Percentiles rank a stretch among this genome's conserved stretches.
Conservation (phyloP, 2,113 vertebrate species). For the Morone saxatilis region DNA sequence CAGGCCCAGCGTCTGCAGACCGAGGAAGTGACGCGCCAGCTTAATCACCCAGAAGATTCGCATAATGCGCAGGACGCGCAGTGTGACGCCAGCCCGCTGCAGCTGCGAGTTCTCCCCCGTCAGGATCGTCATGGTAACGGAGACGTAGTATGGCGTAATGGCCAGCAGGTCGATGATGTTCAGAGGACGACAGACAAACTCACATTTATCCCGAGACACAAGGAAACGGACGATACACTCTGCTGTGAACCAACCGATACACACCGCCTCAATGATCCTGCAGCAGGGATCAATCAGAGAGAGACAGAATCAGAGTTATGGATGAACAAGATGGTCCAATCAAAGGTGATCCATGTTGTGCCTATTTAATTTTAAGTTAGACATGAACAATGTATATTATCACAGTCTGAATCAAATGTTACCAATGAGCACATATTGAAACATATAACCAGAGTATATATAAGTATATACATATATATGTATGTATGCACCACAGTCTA, state of each 20-base stretch:
- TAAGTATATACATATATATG: not conserved
- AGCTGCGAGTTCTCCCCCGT: constrained; percentile 96
- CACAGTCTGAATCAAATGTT: not conserved
- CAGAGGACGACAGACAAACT: constrained; percentile 94
- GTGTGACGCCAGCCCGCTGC: constrained; percentile 94
- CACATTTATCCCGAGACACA: constrained; percentile 95
- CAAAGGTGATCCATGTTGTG: too few species aligned
- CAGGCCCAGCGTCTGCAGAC: constrained; percentile 96
- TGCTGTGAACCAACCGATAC: constrained; percentile 98
- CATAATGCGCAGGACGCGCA: constrained; percentile 95
- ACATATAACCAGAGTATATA: too few species aligned
- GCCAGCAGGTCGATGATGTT: constrained; percentile 98
- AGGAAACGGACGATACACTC: constrained; percentile 97
- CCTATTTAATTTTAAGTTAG: too few species aligned
- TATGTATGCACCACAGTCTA: not conserved
- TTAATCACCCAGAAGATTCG: constrained; percentile 99
- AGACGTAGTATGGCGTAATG: constrained; percentile 95
- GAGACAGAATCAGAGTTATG: not conserved
- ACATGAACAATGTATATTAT: too few species aligned
- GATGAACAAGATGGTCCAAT: too few species aligned
- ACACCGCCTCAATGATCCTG: constrained; percentile 98
- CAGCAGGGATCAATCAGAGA: not conserved
- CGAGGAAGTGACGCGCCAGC: constrained; percentile 96
- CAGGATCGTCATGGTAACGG: constrained; percentile 91
- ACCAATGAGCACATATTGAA: not conserved